Base-by-base conservation (phyloP, 2,113 vertebrate species). In the Hippocampus guttulatus region DNA sequence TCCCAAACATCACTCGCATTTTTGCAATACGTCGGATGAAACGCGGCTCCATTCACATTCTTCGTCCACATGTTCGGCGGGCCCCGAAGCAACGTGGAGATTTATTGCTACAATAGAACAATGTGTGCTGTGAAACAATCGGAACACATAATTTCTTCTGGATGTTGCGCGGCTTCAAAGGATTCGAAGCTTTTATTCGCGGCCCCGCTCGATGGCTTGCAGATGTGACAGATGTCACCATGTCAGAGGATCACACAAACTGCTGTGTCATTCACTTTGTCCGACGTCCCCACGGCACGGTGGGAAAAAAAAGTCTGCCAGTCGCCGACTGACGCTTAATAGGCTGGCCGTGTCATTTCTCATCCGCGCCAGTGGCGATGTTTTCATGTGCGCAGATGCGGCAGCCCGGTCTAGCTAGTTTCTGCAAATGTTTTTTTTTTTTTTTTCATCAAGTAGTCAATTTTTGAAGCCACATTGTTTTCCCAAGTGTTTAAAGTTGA, bases 61-160 rank as follows among this genome's bases (percentile, higher is more conserved):
- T 30, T 61, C 12, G 16, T 61, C 27, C 58, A 61, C 58, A 61
- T 61, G 58, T 61, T 61, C 58, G 30, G 18, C 27, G 25, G 15
- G 15, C 15, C 63, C 40, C 21, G 63, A 20, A 52, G 52, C 63
- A 62, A 74, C 20, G 18, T 63, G 47, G 21, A 40, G 20, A 68
- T 71, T 74, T 75, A 66, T 38, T 25, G 63, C 69, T 54, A 43
- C 66, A 47, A 47, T n/a, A 45, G 64, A 78, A 78, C 70, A 78
- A 75, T 75, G 69, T 57, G 62, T 68, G 27, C 68, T 49, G 64
- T 25, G 54, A 40, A 71, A 21, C 57, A 43, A 55, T 63, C 67
- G 15, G 70, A 65, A 67, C 66, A 68, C 67, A 45, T 61, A 66
- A 54, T 70, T 74, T 64, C 45, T 38, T 65, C 58, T 54, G 49